Percentiles rank a stretch among this genome's conserved stretches.
Conservation (phyloP, 2,797 vertebrate species). For the Australoheros facetus region DNA sequence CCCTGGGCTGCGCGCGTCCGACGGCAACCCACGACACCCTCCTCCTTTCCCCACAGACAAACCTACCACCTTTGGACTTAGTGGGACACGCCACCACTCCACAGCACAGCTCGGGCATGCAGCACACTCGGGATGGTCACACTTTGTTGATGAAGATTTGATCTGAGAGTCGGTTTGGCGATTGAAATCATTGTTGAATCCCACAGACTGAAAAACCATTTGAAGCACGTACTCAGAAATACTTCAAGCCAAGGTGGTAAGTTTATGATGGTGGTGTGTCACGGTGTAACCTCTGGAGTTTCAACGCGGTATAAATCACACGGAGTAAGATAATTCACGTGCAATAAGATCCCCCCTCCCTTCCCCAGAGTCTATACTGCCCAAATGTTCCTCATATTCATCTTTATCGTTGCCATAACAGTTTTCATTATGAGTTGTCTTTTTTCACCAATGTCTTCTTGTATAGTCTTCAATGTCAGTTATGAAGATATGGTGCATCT, state of each 20-base stretch:
- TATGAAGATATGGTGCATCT: constrained; percentile 83
- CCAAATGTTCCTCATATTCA: constrained; percentile 81
- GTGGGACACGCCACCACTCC: constrained; percentile 68
- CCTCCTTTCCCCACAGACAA: constrained; percentile 79
- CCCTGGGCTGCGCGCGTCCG: constrained; percentile 34
- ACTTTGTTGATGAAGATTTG: constrained; percentile 44
- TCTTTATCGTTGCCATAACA: constrained; percentile 67
- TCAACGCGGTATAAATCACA: constrained; percentile 92
- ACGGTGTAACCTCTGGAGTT: constrained; percentile 64
- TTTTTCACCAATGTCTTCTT: constrained; percentile 65
- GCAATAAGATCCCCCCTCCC: constrained; percentile 87
- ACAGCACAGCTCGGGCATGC: constrained; percentile 74
- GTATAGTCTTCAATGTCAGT: constrained; percentile 63
- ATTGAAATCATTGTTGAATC: constrained; percentile 48
- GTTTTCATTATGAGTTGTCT: constrained; percentile 66
- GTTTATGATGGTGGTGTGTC: constrained; percentile 56
- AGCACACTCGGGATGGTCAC: constrained; percentile 85
- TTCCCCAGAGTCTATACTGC: constrained; percentile 68
- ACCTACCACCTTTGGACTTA: constrained; percentile 68
- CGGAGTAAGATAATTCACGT: constrained; percentile 99
- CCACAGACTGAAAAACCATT: constrained; percentile 55
- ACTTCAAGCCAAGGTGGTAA: constrained; percentile 62
- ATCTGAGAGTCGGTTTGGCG: constrained; percentile 42
- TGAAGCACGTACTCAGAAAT: constrained; percentile 74
- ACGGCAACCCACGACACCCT: constrained; percentile 77